A percentile compares a stretch with the other conserved stretches of the same genome.
Conservation (phyloP, 1,140 invertebrate species). For the Caligus rogercresseyi region DNA sequence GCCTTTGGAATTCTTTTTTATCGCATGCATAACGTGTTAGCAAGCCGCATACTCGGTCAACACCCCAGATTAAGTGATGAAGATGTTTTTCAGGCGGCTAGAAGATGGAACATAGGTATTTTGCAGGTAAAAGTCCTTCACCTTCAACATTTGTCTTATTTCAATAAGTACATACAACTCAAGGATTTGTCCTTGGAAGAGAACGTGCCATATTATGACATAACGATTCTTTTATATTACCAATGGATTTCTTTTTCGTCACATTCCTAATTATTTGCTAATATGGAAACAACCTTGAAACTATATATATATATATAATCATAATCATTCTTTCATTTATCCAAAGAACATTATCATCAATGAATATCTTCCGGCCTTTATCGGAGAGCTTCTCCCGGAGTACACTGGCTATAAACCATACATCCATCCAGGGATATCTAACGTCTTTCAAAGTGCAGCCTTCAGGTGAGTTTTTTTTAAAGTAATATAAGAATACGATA, state of each 20-base stretch:
- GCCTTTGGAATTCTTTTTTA: constrained; percentile 83
- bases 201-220: no score
- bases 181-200: not conserved
- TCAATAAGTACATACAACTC: not conserved
- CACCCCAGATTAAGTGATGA: constrained; percentile 82
- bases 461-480: constrained; percentile 38
- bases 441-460: constrained; percentile 89
- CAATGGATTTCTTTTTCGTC: no score
- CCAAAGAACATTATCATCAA: constrained; percentile 82
- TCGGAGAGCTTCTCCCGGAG: constrained; percentile 42
- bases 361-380: constrained; percentile 80
- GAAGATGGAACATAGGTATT: constrained; percentile 15
- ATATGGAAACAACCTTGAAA: no score
- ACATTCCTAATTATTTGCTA: no score
- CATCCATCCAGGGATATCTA: constrained; percentile 82
- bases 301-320: no score
- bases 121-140: not conserved
- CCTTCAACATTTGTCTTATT: not conserved
- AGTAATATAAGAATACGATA: not conserved
- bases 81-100: constrained; percentile 60
- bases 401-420: constrained; percentile 75
- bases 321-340: not conserved
- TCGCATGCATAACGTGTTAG: constrained; percentile 86
- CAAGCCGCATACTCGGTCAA: constrained; percentile 48
- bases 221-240: no score